Evolutionary conservation across 2,113 vertebrate species (phyloP), one percentile per base, ranked within the genome.

Genomic region (Cyprinodon tularosa): DNA sequence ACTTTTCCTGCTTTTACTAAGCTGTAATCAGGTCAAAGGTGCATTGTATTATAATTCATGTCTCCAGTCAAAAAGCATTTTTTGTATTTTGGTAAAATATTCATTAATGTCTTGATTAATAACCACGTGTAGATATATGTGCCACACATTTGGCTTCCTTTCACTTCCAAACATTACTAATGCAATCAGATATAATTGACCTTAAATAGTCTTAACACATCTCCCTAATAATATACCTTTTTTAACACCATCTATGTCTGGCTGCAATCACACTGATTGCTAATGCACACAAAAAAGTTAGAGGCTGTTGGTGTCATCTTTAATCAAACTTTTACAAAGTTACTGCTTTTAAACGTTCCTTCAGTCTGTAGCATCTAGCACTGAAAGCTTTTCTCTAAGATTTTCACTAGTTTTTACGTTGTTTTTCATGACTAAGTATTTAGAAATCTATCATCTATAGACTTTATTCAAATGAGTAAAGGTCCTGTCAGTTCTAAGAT

Each of bases 231-330:
- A 63, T 4, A 15, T 12, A 39, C 29, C 14, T 63, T 63, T 37
- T 39, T 63, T 63, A 63, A 14, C 7, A 39, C 37, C 37, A 14
- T 63, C 37, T 15, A 63, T 63, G 37, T 63, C 62, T 13, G 15
- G 37, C 15, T 39, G 36, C 37, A 63, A 63, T 63, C 62, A 63
- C 36, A 63, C 15, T 63, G 39, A 63, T 63, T 63, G 62, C 62
- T 39, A 38, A 37, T 62, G 12, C 3, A 4, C 36, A 38, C 36
- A 14, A 2, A 62, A 62, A 15, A 38, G 37, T 38, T 3, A 17
- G 14, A 63, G 37, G 62, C 3, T 39, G 20, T 37, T 17, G 37
- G 6, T 15, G 39, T 8, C 17, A 20, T 39, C 9, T 63, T 63
- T 38, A 62, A 13, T 15, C 61, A 38, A 62, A 62, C 13, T 14